Conservation (phyloP, 1,140 invertebrate genomes). For the Colletes gigas region DNA sequence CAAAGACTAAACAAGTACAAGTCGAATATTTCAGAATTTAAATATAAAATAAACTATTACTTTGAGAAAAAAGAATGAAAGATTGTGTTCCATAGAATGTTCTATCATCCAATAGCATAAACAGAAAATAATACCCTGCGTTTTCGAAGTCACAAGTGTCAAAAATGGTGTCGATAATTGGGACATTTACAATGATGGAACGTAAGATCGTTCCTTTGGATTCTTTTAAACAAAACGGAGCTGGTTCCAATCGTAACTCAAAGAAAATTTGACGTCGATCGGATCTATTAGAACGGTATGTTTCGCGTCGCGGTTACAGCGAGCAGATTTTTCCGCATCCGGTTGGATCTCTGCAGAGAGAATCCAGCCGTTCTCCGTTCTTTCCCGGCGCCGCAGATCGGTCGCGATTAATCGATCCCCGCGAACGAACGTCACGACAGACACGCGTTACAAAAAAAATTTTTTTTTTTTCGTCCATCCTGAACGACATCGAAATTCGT, state of each 20-base stretch:
- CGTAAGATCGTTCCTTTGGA: no score
- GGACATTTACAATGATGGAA: no score
- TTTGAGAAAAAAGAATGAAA: no score
- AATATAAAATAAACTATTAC: no score
- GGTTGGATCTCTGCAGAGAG: conserved; percentile 1
- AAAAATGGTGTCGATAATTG: no score
- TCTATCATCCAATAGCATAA: no score
- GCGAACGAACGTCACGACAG: not conserved
- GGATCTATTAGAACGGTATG: not conserved
- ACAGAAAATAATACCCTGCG: no score
- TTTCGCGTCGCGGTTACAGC: conserved; percentile 22
- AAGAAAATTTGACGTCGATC: not conserved
- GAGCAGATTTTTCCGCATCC: not conserved
- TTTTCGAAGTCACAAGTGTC: no score
- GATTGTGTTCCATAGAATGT: no score
- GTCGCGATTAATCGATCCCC: conserved; percentile 52
- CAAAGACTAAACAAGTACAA: no score
- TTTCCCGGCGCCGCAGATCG: conserved; percentile 47
- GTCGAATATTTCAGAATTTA: no score
- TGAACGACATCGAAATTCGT: not conserved
- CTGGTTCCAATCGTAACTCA: not conserved
- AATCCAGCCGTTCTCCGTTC: conserved; percentile 38
- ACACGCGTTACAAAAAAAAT: conserved; percentile 17
- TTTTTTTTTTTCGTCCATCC: not conserved
- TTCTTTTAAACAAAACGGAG: not conserved